Percentiles rank a stretch among this genome's conserved stretches.
These are phyloP conservation scores for Dendroctonus ponderosae DNA, from an alignment of 1,140 invertebrate genomes.

Conservation along the genomic window DNA sequence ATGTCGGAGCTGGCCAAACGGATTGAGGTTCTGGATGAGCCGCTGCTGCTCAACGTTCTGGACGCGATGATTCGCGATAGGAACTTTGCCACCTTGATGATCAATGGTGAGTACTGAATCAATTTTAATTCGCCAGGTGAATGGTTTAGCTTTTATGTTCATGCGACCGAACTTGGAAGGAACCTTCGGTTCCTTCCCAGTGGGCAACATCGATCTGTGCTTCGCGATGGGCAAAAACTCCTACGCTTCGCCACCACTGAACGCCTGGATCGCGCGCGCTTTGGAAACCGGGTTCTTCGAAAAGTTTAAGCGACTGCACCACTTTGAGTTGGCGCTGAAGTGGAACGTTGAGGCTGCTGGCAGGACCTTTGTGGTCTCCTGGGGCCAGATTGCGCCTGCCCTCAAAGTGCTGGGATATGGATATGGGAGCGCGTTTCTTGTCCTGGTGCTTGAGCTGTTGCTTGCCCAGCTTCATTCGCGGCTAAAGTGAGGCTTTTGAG, in stretches of 20 bases:
- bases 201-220: not conserved
- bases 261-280: not conserved
- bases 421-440: no score
- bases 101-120: not conserved
- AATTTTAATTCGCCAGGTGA: not conserved
- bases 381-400: not conserved
- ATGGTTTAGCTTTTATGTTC: not conserved
- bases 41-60: not conserved
- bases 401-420: not conserved
- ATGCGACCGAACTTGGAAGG: not conserved
- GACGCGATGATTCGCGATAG: not conserved
- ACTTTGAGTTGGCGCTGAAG: not conserved
- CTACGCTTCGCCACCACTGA: not conserved
- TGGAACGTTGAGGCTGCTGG: constrained; percentile 1
- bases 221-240: constrained; percentile 8
- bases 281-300: constrained; percentile 1
- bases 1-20: not conserved
- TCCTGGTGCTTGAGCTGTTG: no score
- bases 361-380: not conserved
- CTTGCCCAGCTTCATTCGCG: no score
- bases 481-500: no score
- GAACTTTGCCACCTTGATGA: not conserved
- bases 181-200: not conserved
- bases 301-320: not conserved
- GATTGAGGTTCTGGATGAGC: not conserved